Percentiles rank a stretch among this genome's conserved stretches.
Evolutionary conservation across 1,140 invertebrate species (phyloP).

Genomic region (Solenopsis fugax): DNA sequence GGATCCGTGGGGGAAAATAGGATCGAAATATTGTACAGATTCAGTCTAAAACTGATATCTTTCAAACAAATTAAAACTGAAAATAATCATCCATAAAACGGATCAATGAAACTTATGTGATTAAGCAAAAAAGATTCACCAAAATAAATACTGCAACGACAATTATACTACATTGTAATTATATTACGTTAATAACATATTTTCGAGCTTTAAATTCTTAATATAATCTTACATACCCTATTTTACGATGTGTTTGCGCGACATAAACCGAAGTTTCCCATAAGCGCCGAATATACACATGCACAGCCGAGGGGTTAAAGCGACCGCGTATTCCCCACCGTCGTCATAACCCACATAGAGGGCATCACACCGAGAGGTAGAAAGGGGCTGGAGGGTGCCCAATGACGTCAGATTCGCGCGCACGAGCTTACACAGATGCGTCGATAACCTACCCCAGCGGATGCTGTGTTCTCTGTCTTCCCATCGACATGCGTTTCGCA

Average conservation of each 20-base stretch:
- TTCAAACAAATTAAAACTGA: slow-evolving; percentile 1
- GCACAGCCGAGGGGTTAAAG: slow-evolving; percentile 77
- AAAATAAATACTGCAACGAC: neutral
- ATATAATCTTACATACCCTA: neutral
- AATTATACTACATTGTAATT: neutral
- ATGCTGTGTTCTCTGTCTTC: slow-evolving; percentile 72
- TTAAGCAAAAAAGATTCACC: neutral
- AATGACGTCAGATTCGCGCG: slow-evolving; percentile 82
- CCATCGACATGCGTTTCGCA: slow-evolving; percentile 30
- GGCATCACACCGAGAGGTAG: slow-evolving; percentile 80
- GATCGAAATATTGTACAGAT: slow-evolving; percentile 8
- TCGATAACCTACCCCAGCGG: slow-evolving; percentile 71
- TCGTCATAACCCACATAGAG: slow-evolving; percentile 85
- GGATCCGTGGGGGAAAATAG: neutral
- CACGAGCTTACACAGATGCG: slow-evolving; percentile 76
- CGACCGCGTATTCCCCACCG: slow-evolving; percentile 79
- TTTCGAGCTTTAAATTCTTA: neutral
- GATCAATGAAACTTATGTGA: neutral
- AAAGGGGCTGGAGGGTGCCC: slow-evolving; percentile 62
- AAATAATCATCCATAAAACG: neutral
- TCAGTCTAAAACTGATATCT: neutral
- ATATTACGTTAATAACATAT: neutral
- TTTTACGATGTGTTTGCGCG: slow-evolving; percentile 36
- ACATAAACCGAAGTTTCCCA: slow-evolving; percentile 58
- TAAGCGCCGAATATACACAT: slow-evolving; percentile 72